Base-by-base conservation (phyloP, 1,140 invertebrate species). In the Oryzaephilus surinamensis region DNA sequence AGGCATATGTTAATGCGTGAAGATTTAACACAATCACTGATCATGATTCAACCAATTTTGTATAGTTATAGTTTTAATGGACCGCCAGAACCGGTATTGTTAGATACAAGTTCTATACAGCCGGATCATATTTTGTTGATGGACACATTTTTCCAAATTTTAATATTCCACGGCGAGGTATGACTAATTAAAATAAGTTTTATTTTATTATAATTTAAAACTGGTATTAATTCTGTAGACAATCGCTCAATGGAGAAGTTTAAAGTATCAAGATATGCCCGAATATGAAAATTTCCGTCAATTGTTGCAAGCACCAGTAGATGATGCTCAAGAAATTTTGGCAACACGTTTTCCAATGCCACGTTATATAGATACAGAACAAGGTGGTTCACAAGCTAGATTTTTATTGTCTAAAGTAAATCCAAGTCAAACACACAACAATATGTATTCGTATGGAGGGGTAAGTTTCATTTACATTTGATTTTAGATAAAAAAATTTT, bases 141-240 rank as follows among this genome's bases (percentile, higher is more conserved):
- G 93, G 97, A 99, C 61, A 99, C 96, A 4, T 99, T 99, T 69
- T 99, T 99, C 78, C 95, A 99, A 62, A 95, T 99, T 56, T 77
- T 99, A 13, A 99, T 99, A 54, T 99, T 97, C 66, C 93, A 97
- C 59, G 97, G 97, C 67, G 94, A 98, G n/a, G n/a, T n/a, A n/a
- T n/a, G n/a, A n/a, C n/a, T n/a, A n/a, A n/a, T n/a, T n/a, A n/a
- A n/a, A n/a, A n/a, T n/a, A n/a, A n/a, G n/a, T n/a, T n/a, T n/a
- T n/a, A n/a, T n/a, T n/a, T n/a, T n/a, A n/a, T n/a, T n/a, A n/a
- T n/a, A n/a, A n/a, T n/a, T n/a, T n/a, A n/a, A n/a, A n/a, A n/a
- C n/a, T 51, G 45, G 46, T 50, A 43, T 55, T 59, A 24, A 57
- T 91, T n/a, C n/a, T n/a, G n/a, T n/a, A n/a, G 85, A 97, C 92